A percentile compares a stretch with the other conserved stretches of the same genome.
Evolutionary conservation across 2,113 vertebrate species (phyloP).

Genomic region (Macquaria australasica): DNA sequence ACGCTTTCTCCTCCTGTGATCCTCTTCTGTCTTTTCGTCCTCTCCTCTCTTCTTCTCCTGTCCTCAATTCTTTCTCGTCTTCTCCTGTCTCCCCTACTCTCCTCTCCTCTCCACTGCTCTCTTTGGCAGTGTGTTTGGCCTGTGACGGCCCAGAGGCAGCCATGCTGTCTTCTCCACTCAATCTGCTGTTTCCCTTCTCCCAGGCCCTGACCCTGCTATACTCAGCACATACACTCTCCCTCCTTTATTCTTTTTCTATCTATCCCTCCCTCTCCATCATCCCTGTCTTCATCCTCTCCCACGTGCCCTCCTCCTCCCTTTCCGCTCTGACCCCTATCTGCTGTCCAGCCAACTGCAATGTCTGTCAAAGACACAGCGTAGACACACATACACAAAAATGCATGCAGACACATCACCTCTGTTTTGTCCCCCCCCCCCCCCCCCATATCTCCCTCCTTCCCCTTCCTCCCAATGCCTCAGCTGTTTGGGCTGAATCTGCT

Average conservation of each 20-base stretch:
- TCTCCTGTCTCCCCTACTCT: conserved; percentile 44
- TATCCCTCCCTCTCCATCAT: conserved; percentile 47
- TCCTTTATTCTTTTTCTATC: conserved; percentile 38
- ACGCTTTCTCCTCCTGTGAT: conserved; percentile 11
- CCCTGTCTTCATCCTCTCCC: conserved; percentile 20
- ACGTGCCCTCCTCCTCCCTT: conserved; percentile 10
- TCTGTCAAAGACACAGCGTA: conserved; percentile 50
- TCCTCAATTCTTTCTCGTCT: conserved; percentile 62
- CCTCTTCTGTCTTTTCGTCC: conserved; percentile 19
- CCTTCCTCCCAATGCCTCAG: conserved; percentile 18
- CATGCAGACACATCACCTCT: conserved; percentile 42
- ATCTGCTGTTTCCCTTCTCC: conserved; percentile 70
- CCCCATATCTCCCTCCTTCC: too few species aligned
- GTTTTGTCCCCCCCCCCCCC: conserved; percentile 11
- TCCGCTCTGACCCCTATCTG: conserved; percentile 54
- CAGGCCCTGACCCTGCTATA: conserved; percentile 71
- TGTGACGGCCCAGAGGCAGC: conserved; percentile 78
- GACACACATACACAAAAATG: conserved; percentile 14
- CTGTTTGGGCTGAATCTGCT: conserved; percentile 55
- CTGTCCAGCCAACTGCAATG: conserved; percentile 54
- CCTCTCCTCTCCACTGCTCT: conserved; percentile 66
- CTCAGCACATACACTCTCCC: conserved; percentile 46
- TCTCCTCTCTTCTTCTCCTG: conserved; percentile 9
- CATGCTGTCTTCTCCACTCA: conserved; percentile 78
- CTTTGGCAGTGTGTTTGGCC: conserved; percentile 77